These are phyloP conservation scores for Eira barbara DNA, from an alignment of 2,113 vertebrate species.

Conservation along the genomic window DNA sequence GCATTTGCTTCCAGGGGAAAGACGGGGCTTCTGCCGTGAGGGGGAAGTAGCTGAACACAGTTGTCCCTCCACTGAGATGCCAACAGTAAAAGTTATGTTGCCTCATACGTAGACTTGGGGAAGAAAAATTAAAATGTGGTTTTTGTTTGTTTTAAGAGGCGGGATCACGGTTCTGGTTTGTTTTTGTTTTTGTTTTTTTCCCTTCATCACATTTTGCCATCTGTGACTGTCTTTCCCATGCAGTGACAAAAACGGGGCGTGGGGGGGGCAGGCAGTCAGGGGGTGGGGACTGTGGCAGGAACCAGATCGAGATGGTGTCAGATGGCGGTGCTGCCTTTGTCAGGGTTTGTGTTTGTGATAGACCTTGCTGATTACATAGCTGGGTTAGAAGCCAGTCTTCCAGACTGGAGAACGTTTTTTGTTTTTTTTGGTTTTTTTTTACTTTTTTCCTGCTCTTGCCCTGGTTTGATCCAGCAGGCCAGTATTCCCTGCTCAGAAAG, in stretches of 20 bases:
- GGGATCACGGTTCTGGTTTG: not conserved
- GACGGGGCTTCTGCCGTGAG: rapidly evolving
- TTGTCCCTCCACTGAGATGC: too few relatives aligned
- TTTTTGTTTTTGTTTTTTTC: not conserved
- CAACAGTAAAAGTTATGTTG: not conserved
- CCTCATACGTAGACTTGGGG: not conserved
- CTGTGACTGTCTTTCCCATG: not conserved
- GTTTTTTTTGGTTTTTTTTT: not conserved
- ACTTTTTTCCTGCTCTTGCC: not conserved
- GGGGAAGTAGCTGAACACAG: not conserved
- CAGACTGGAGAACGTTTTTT: rapidly evolving
- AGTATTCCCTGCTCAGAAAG: rapidly evolving
- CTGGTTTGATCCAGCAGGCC: not conserved
- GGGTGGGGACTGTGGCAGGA: too few relatives aligned
- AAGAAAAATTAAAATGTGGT: not conserved
- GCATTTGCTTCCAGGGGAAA: rapidly evolving
- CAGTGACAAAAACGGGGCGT: rapidly evolving
- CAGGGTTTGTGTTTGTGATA: not conserved
- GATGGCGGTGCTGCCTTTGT: rapidly evolving
- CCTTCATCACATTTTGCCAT: not conserved
- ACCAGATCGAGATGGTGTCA: rapidly evolving
- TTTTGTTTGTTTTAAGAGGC: not conserved
- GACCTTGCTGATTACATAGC: rapidly evolving
- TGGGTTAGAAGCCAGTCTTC: not conserved
- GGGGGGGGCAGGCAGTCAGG: rapidly evolving